A percentile compares a stretch with the other conserved stretches of the same genome.
phyloP scores from a whole-genome alignment of 2,888 invertebrate genomes.

The Seira ritae region DNA sequence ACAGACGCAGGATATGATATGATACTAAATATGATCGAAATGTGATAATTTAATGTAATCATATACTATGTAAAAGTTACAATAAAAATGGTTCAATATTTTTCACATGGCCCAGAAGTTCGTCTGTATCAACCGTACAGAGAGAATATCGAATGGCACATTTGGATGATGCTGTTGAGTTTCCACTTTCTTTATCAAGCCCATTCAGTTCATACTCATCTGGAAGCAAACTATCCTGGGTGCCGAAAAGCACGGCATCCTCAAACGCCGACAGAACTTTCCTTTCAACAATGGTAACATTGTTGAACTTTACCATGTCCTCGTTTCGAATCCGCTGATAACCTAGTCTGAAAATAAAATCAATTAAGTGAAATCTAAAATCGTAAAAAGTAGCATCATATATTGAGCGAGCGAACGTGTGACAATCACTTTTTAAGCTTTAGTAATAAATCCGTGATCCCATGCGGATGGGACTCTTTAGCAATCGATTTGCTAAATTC shows the following conservation, averaged over 20 bases:
- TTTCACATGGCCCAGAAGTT: slow-evolving; percentile 27
- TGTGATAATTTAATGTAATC: too few species aligned
- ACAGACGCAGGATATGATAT: too few species aligned
- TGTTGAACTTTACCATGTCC: slow-evolving; percentile 15
- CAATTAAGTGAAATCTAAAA: too few species aligned
- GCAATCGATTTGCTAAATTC: neutral
- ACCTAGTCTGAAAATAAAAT: slow-evolving; percentile 17
- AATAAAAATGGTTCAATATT: slow-evolving; percentile 25
- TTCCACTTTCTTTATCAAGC: neutral
- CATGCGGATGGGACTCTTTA: too few species aligned
- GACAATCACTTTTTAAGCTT: too few species aligned
- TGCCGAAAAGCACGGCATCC: slow-evolving; percentile 56
- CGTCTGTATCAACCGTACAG: slow-evolving; percentile 3
- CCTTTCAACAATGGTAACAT: slow-evolving; percentile 44
- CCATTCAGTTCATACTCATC: too few species aligned
- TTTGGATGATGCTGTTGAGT: too few species aligned
- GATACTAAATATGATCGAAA: too few species aligned
- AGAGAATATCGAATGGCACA: slow-evolving; percentile 34
- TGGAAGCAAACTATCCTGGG: slow-evolving; percentile 8
- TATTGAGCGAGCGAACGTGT: too few species aligned
- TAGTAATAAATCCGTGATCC: too few species aligned
- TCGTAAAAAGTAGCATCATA: too few species aligned
- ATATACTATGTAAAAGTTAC: too few species aligned
- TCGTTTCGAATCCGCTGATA: slow-evolving; percentile 26
- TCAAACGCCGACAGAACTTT: slow-evolving; percentile 56